Base-by-base conservation (phyloP, 2,888 invertebrate species). In the Meiosimyza decipiens region DNA sequence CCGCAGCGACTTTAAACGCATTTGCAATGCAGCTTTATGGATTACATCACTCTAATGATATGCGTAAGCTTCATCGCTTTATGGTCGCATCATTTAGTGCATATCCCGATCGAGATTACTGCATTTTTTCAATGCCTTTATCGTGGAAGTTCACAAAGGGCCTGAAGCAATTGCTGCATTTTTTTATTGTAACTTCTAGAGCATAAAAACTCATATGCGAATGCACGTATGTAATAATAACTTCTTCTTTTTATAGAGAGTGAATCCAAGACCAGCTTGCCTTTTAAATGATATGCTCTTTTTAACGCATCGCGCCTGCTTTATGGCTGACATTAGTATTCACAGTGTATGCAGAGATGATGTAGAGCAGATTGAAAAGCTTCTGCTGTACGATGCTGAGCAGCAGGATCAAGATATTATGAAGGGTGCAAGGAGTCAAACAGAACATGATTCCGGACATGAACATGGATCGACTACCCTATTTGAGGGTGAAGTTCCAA, bases 1-100 rank as follows among this genome's bases (percentile, higher is more conserved):
- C 77, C 16, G 72, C 77, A 16, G 49, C 47, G n/a, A 74, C 75
- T 1, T 70, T 77, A 12, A 82, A 79, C 71, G 83, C 77, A 0
- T 86, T 85, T 68, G 73, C 77, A 1, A 66, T 85, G 6, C 81
- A 83, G 71, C 74, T 82, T 18, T 82, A 83, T 15, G 82, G 82
- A 50, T 71, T 86, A 60, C 77, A 77, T 54, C n/a, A 18, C 6
- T 4, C 57, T 0, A 68, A 90, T 69, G 90, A 91, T 78, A 87
- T 88, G 33, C 87, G 90, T 68, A 84, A 86, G 73, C 83, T 89
- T 0, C 87, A 87, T 64, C 89, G 91, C 76, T 88, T 93, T 65
- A 84, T 94, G 15, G 89, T 90, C 76, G 91, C 91, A 0, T 90
- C 92, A 0, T 94, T 93, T 82, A 91, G 92, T 79, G 88, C 91